Conservation (phyloP, 92 coral and sea anemone species). For the Pocillopora meandrina region DNA sequence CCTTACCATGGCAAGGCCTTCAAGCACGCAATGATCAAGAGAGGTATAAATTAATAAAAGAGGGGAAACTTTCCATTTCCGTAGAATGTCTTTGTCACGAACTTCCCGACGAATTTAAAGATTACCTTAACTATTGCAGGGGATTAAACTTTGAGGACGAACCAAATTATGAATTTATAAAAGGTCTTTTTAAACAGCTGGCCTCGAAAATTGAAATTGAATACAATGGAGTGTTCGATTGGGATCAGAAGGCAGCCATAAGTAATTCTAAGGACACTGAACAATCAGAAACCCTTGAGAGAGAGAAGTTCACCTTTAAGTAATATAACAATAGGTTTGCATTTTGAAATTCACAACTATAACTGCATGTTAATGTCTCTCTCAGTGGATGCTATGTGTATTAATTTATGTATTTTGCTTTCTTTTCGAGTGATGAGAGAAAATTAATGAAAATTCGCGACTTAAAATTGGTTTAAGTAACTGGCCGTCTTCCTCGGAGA, state of each 20-base stretch:
- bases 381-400: too few relatives aligned
- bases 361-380: background rate
- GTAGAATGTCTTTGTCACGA: constrained; percentile 63
- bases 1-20: constrained; percentile 84
- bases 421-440: too few relatives aligned
- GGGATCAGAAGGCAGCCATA: constrained; percentile 37
- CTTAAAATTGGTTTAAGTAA: too few relatives aligned
- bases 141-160: constrained; percentile 67
- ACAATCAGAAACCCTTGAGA: background rate
- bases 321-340: background rate
- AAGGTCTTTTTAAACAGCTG: constrained; percentile 59
- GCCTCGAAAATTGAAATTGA: constrained; percentile 42
- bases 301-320: background rate
- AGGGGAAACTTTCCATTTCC: constrained; percentile 51
- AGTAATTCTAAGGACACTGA: background rate
- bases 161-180: constrained; percentile 67
- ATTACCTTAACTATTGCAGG: constrained; percentile 66
- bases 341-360: background rate
- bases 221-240: constrained; percentile 66
- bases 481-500: too few relatives aligned
- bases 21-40: constrained; percentile 63
- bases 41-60: constrained; percentile 58
- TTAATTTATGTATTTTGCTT: too few relatives aligned
- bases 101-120: constrained; percentile 65
- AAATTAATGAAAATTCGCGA: too few relatives aligned